Conservation (phyloP, 2,888 invertebrate species). For the Dasypogon diadema region DNA sequence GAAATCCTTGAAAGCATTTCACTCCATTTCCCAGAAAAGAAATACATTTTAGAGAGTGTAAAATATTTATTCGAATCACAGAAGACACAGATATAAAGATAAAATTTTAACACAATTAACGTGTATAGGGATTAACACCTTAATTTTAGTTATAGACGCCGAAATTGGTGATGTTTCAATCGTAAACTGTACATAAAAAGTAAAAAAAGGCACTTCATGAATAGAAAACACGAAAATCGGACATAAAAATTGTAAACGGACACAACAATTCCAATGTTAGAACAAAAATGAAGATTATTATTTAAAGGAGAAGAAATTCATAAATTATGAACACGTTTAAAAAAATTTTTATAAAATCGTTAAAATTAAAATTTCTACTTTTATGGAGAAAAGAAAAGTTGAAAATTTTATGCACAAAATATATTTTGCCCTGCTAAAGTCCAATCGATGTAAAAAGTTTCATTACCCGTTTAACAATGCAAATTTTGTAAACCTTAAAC, state of each 20-base stretch:
- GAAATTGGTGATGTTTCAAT: slow-evolving; percentile 25
- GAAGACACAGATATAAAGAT: background rate
- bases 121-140: background rate
- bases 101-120: slow-evolving; percentile 10
- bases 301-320: slow-evolving; percentile 12
- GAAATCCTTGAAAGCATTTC: background rate
- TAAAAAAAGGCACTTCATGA: background rate
- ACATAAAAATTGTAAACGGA: slow-evolving; percentile 13
- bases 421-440: background rate
- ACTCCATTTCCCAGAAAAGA: too few species aligned
- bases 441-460: background rate
- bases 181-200: slow-evolving; percentile 27
- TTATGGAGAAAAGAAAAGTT: slow-evolving; percentile 31
- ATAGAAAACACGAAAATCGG: slow-evolving; percentile 1
- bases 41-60: background rate
- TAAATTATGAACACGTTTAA: slow-evolving; percentile 7
- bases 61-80: background rate
- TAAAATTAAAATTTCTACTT: slow-evolving; percentile 11
- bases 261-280: slow-evolving; percentile 27
- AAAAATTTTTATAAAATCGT: slow-evolving; percentile 40
- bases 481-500: too few species aligned
- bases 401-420: background rate
- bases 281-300: slow-evolving; percentile 32
- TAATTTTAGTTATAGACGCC: background rate
- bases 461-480: too few species aligned